Conservation (phyloP, 2,797 vertebrate species). For the Manis pentadactyla region DNA sequence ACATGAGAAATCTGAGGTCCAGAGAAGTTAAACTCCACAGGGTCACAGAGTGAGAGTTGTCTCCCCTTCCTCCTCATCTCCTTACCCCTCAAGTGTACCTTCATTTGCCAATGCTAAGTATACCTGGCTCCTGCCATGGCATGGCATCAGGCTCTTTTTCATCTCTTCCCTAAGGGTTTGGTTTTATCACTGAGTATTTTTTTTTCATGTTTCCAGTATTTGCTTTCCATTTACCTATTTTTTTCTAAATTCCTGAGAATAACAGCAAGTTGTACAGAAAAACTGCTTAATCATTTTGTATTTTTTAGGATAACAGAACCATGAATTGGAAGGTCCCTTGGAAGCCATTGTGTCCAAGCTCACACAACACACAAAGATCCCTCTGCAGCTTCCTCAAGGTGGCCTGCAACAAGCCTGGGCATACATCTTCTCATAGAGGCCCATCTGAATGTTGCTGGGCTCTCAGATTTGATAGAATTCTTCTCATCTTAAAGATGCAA, state of each 20-base stretch:
- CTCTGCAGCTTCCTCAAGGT: neutral
- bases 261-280: neutral
- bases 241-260: neutral
- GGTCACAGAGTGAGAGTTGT: neutral
- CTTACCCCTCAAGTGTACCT: no score
- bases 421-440: fast-evolving
- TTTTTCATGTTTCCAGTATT: neutral
- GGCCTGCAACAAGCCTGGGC: neutral
- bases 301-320: neutral
- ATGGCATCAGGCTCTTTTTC: neutral
- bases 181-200: neutral
- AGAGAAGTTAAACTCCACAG: fast-evolving
- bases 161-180: neutral
- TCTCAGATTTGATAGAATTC: neutral
- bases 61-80: fast-evolving
- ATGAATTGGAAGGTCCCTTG: neutral
- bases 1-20: neutral
- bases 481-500: neutral
- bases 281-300: neutral
- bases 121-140: neutral
- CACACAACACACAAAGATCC: neutral
- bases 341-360: neutral
- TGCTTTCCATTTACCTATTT: neutral
- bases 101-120: neutral
- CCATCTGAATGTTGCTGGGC: fast-evolving